Percentiles rank a stretch among this genome's conserved stretches.
Evolutionary conservation across 1,140 invertebrate genomes (phyloP).

Genomic region (Brachionus rotundiformis): DNA sequence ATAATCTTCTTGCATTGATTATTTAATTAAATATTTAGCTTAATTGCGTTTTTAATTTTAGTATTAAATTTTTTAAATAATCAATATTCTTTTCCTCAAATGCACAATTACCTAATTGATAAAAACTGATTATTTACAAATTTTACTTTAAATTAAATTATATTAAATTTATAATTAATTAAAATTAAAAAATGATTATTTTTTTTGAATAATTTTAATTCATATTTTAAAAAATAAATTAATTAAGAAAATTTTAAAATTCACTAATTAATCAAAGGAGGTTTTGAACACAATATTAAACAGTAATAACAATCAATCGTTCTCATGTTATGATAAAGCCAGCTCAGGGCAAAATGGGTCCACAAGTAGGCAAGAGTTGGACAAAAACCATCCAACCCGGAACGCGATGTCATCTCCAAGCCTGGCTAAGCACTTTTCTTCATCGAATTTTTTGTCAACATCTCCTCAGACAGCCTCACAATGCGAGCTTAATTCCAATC

Average conservation of each 20-base stretch:
- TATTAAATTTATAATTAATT: too few relatives aligned
- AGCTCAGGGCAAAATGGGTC: not conserved
- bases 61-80: not conserved
- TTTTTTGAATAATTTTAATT: too few relatives aligned
- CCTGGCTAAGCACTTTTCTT: not conserved
- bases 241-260: not conserved
- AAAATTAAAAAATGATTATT: too few relatives aligned
- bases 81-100: not conserved
- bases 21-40: not conserved
- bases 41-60: not conserved
- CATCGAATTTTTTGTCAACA: slow-evolving; percentile 24
- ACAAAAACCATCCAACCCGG: not conserved
- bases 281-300: slow-evolving; percentile 4
- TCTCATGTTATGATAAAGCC: not conserved
- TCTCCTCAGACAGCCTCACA: not conserved
- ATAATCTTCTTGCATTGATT: not conserved
- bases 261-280: not conserved
- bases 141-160: too few relatives aligned
- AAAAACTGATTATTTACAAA: too few relatives aligned
- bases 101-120: too few relatives aligned
- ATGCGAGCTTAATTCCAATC: not conserved
- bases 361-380: not conserved
- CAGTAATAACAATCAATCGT: slow-evolving; percentile 5
- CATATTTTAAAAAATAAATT: too few relatives aligned
- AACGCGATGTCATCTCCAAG: not conserved